Evolutionary conservation across 2,113 vertebrate genomes (phyloP).

Genomic region (Arenaria interpres): DNA sequence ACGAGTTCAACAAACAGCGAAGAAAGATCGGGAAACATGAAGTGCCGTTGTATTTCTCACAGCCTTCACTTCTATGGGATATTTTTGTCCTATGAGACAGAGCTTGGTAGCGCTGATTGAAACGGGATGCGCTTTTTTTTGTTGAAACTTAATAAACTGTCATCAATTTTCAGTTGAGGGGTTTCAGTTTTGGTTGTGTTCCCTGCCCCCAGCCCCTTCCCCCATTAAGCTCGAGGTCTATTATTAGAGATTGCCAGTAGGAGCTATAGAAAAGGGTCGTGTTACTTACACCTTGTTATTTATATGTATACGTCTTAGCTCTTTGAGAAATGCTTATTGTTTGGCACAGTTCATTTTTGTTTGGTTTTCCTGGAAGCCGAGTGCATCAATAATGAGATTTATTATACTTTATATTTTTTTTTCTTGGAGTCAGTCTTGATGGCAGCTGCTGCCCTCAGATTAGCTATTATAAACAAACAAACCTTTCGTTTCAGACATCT

Average conservation of each 20-base stretch:
- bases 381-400: neutral
- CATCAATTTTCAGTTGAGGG: neutral
- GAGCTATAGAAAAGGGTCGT: neutral
- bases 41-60: neutral
- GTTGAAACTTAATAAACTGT: neutral
- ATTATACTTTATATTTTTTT: neutral
- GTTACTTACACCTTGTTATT: neutral
- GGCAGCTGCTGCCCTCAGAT: neutral
- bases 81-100: neutral
- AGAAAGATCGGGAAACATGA: neutral
- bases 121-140: neutral
- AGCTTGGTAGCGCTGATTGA: neutral
- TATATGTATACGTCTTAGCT: neutral
- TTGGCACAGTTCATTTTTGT: neutral
- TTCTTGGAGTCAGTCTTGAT: neutral
- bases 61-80: neutral
- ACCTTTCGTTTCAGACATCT: neutral
- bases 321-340: neutral
- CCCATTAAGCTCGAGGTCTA: neutral
- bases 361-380: neutral
- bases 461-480: neutral
- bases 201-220: too few relatives aligned
- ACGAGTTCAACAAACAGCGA: neutral
- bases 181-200: neutral
- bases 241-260: neutral